phyloP scores from a whole-genome alignment of 1,140 invertebrate species.

The Hestina assimilis region DNA sequence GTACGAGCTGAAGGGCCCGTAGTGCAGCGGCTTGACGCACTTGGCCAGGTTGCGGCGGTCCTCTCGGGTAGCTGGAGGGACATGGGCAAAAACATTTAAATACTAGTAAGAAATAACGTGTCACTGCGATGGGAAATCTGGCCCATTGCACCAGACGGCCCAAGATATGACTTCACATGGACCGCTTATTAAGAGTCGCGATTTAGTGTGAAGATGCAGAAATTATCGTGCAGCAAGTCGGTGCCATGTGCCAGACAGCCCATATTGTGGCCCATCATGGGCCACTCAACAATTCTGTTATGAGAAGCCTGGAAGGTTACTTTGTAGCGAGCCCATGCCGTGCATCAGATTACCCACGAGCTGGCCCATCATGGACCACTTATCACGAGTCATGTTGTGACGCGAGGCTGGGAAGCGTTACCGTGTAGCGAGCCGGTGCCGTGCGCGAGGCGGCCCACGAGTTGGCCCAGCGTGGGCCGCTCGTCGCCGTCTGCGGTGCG shows the following conservation, averaged over 20 bases:
- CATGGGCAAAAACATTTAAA: neutral
- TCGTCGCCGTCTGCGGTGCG: conserved; percentile 87
- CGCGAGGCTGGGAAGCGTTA: conserved; percentile 22
- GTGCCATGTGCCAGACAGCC: conserved; percentile 92
- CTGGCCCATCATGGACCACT: too few relatives aligned
- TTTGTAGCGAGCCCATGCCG: too few relatives aligned
- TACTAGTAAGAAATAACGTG: too few relatives aligned
- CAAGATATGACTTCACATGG: too few relatives aligned
- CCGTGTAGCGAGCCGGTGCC: conserved; percentile 84
- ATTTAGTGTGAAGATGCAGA: too few relatives aligned
- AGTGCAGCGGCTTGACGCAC: conserved; percentile 94
- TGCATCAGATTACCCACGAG: too few relatives aligned
- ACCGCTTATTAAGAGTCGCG: too few relatives aligned
- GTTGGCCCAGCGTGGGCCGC: conserved; percentile 89
- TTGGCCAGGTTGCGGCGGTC: conserved; percentile 93
- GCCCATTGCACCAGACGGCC: too few relatives aligned
- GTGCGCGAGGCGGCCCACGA: conserved; percentile 89
- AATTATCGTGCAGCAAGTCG: conserved; percentile 79
- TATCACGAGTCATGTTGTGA: too few relatives aligned
- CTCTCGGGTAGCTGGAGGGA: conserved; percentile 85
- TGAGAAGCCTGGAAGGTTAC: too few relatives aligned
- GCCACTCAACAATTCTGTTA: too few relatives aligned
- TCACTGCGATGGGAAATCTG: too few relatives aligned
- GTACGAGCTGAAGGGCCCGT: conserved; percentile 96
- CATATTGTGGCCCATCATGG: conserved; percentile 88